Evolutionary conservation across 2,797 vertebrate genomes (phyloP), one percentile per base, ranked within the genome.

Genomic region (Cossypha niveicapilla): DNA sequence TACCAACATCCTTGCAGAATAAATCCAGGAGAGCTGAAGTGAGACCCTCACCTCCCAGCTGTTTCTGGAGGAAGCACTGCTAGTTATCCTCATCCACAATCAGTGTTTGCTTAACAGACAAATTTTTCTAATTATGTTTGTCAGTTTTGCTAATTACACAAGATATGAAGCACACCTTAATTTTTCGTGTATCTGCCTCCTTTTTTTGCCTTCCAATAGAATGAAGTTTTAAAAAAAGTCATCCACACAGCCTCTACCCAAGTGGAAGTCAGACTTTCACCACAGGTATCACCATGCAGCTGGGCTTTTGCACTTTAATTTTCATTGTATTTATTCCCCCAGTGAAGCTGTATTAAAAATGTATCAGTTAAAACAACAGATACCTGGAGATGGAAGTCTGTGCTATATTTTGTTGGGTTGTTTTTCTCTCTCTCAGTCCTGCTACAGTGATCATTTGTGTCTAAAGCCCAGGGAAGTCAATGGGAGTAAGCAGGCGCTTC

Each of bases 71-170:
- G 30, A 72, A 72, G 60, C 32, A 9, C 18, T 3, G 5, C n/a
- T 41, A 74, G 45, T 18, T 77, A 47, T 45, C 37, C 42, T 47
- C 41, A 60, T 5, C 50, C 54, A 74, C 34, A 76, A 42, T 19
- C 56, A 70, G 11, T 13, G 6, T 65, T 81, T 86, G 54, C 39
- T 77, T 86, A 74, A 67, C 37, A 80, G 83, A 78, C 25, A 57
- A 18, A 28, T 72, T 84, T 87, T 76, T 89, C 45, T 77, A 94
- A 90, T 42, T 5, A 53, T 17, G 65, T 68, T 90, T 82, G 71
- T 68, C 88, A 91, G 63, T 25, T 94, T 89, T 86, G 71, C 35
- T 91, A 85, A 85, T 94, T 61, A 65, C 16, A 66, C 37, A 51
- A 70, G 34, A 70, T 23, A 60, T 4, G 23, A 87, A 80, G 57